These are phyloP conservation scores for Lutraria lutraria DNA, from an alignment of 2,888 invertebrate species.

Conservation along the genomic window DNA sequence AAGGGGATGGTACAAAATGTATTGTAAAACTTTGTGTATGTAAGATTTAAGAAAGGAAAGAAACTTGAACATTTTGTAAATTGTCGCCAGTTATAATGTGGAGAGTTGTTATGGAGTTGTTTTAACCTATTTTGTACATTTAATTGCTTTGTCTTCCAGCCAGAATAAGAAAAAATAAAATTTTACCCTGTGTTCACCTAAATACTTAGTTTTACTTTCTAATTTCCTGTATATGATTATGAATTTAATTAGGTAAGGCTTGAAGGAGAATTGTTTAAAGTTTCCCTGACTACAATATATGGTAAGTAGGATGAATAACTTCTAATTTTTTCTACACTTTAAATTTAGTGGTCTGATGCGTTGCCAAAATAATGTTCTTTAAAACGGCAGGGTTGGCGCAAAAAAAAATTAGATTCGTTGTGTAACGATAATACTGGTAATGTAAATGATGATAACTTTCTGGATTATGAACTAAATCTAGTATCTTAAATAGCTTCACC, in stretches of 20 bases:
- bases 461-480: too few species aligned
- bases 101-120: slow-evolving; percentile 30
- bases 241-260: background rate
- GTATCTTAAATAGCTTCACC: too few species aligned
- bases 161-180: slow-evolving; percentile 34
- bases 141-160: slow-evolving; percentile 28
- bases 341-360: too few species aligned
- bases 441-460: too few species aligned
- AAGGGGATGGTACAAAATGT: background rate
- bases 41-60: background rate
- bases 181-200: slow-evolving; percentile 30
- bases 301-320: too few species aligned
- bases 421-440: too few species aligned
- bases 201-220: background rate
- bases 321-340: too few species aligned
- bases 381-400: too few species aligned
- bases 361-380: too few species aligned
- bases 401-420: too few species aligned
- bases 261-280: background rate
- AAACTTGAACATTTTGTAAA: slow-evolving; percentile 27
- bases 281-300: background rate
- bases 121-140: slow-evolving; percentile 37
- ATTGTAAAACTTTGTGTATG: background rate
- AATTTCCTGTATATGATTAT: background rate
- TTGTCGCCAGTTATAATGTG: slow-evolving; percentile 27